Percentiles rank a stretch among this genome's conserved stretches.
Conservation (phyloP, 2,113 vertebrate species). For the Felis catus region F.catus_Fca126_mat1.0 CM031419.1:123398001-123398500, state of each 20-base stretch:
- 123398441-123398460: neutral
- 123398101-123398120: constrained; percentile 5
- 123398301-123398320: neutral
- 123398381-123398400: neutral
- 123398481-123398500: neutral
- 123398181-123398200: neutral
- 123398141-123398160: neutral
- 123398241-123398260: neutral
- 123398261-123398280: neutral
- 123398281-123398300: neutral
- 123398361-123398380: neutral
- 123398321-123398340: neutral
- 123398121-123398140: neutral
- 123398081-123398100: neutral
- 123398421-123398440: neutral
- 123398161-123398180: neutral
- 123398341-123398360: constrained; percentile 8
- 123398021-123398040: neutral
- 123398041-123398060: neutral
- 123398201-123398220: neutral
- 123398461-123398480: neutral
- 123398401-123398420: neutral
- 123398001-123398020: too few species aligned
- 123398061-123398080: neutral
- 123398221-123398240: neutral